Base-by-base conservation (phyloP, 2,797 vertebrate genomes). In the Lepus oiostolus region DNA sequence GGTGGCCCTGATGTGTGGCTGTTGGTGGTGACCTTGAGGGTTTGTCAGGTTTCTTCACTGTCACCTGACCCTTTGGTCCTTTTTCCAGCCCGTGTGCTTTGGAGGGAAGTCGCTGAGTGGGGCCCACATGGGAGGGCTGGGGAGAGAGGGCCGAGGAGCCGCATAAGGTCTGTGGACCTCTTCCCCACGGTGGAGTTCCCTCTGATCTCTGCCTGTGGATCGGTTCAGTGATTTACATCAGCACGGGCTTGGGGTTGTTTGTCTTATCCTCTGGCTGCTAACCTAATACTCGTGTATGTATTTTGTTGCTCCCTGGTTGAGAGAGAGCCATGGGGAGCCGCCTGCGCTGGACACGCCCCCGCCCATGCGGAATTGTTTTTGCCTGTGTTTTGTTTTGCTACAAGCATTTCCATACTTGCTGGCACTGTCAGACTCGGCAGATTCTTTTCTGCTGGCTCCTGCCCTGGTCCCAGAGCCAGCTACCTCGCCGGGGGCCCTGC, bases 161-260 rank as follows among this genome's bases (percentile, higher is more conserved):
- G 42, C 42, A 9, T 47, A 9, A 26, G 38, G 38, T 67, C 54
- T 81, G 86, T 52, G n/a, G 26, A 50, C 76, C 75, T 83, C 77
- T 80, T 58, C 68, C 14, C 13, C 63, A 12, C 28, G 62, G 6
- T 42, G 90, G 35, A 81, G 38, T 70, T 88, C 80, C 67, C 35
- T 84, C 67, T 63, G 83, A n/a, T 58, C 63, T 11, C 42, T 47
- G 42, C 9, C 16, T 52, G 42, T 82, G 67, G 88, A 95, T 91
- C 84, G 90, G 85, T 76, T 82, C 52, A 65, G 9, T 79, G 79
- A 88, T 85, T 83, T 80, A 80, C 75, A 50, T 88, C 87, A 82
- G 58, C 47, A 21, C 70, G 70, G 70, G 91, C 52, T 71, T 14
- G 0, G 76, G 47, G 52, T 35, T 79, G 68, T 74, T 91, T 91